These are phyloP conservation scores for Pocota personata DNA, from an alignment of 2,888 invertebrate species.

Conservation along the genomic window DNA sequence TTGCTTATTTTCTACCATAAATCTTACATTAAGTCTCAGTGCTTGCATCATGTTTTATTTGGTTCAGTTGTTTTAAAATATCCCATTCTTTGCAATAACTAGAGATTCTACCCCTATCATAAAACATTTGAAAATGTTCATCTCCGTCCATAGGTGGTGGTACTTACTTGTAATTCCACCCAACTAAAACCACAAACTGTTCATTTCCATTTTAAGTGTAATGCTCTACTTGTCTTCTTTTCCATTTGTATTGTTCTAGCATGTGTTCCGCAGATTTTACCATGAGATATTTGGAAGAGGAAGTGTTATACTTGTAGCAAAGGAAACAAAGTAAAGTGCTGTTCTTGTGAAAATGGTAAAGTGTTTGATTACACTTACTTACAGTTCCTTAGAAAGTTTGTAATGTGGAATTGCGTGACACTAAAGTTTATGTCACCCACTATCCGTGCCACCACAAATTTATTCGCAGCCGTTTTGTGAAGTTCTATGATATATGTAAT, in stretches of 20 bases:
- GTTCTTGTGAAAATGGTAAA: not conserved
- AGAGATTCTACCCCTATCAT: not conserved
- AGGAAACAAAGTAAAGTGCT: not conserved
- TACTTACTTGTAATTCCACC: not conserved
- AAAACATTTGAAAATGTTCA: constrained; percentile 14
- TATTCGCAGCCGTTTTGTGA: no score
- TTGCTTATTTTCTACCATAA: no score
- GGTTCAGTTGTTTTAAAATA: not conserved
- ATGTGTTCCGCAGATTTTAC: constrained; percentile 5
- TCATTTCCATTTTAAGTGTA: constrained; percentile 12
- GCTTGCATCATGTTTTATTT: not conserved
- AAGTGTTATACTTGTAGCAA: not conserved
- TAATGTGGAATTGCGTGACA: no score
- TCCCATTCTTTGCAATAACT: not conserved
- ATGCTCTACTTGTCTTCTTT: not conserved
- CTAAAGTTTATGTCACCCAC: no score
- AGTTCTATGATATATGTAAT: no score
- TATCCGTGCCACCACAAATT: no score
- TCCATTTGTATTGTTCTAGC: not conserved
- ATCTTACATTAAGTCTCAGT: not conserved
- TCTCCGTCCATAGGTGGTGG: not conserved
- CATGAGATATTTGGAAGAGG: not conserved
- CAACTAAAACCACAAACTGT: constrained; percentile 14
- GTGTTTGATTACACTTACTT: not conserved
- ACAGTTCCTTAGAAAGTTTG: not conserved